These are phyloP conservation scores for Gerris lacustris DNA, from an alignment of 2,888 invertebrate species.

Conservation along the genomic window DNA sequence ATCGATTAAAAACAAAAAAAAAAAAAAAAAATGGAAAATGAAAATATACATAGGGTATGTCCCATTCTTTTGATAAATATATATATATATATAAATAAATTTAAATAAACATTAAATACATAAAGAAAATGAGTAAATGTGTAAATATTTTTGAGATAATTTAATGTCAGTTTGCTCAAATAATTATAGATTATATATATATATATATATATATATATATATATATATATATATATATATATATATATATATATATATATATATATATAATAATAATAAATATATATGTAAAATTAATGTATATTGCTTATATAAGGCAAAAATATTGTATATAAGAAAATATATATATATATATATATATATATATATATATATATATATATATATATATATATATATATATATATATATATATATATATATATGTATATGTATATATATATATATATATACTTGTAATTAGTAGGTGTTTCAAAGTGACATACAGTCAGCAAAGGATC, in stretches of 20 bases:
- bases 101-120: background rate
- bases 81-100: constrained; percentile 22
- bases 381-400: no score
- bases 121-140: background rate
- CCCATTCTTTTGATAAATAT: no score
- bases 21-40: no score
- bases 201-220: constrained; percentile 23
- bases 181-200: constrained; percentile 30
- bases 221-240: constrained; percentile 24
- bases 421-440: no score
- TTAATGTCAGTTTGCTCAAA: constrained; percentile 32
- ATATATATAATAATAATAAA: constrained; percentile 13
- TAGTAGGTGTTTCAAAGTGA: constrained; percentile 30
- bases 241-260: constrained; percentile 20
- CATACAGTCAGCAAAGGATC: constrained; percentile 28
- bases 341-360: no score
- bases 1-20: no score
- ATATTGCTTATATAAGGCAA: constrained; percentile 17
- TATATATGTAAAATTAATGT: constrained; percentile 11
- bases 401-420: no score
- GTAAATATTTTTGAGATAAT: background rate
- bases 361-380: no score
- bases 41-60: no score
- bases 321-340: constrained; percentile 7
- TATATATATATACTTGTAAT: no score